phyloP scores from a whole-genome alignment of 2,888 invertebrate genomes.

The Napeogenes inachia region DNA sequence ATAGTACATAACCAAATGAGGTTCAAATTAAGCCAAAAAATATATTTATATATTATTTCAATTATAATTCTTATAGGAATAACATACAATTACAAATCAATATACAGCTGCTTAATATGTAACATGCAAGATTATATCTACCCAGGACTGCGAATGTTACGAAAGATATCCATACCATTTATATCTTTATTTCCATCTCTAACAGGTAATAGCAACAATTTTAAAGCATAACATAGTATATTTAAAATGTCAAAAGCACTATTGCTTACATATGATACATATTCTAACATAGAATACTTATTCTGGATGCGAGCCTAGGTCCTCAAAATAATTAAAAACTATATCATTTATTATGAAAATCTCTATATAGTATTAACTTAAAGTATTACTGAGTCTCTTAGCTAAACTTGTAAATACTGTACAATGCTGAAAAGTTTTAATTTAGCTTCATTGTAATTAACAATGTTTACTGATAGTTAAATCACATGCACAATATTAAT shows the following conservation, averaged over 20 bases:
- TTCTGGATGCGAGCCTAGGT: too few relatives aligned
- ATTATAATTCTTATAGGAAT: slow-evolving; percentile 35
- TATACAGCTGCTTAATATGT: slow-evolving; percentile 81
- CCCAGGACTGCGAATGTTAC: slow-evolving; percentile 85
- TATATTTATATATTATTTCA: slow-evolving; percentile 10
- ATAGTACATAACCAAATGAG: slow-evolving; percentile 8
- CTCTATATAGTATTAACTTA: too few relatives aligned
- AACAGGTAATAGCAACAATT: slow-evolving; percentile 74
- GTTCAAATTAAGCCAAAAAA: slow-evolving; percentile 21
- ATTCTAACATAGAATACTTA: too few relatives aligned
- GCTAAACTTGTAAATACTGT: too few relatives aligned
- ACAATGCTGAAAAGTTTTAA: too few relatives aligned
- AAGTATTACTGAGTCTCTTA: too few relatives aligned
- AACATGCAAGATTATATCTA: slow-evolving; percentile 89
- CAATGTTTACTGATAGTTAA: background rate
- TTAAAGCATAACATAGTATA: background rate
- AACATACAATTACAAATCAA: slow-evolving; percentile 77
- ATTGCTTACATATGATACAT: too few relatives aligned
- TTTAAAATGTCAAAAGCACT: too few relatives aligned
- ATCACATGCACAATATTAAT: background rate
- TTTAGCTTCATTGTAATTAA: background rate
- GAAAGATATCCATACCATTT: slow-evolving; percentile 86
- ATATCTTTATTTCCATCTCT: slow-evolving; percentile 84
- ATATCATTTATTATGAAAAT: too few relatives aligned
- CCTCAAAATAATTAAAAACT: too few relatives aligned